Base-by-base conservation (phyloP, 2,797 vertebrate species). In the Sebastes vulpes region DNA sequence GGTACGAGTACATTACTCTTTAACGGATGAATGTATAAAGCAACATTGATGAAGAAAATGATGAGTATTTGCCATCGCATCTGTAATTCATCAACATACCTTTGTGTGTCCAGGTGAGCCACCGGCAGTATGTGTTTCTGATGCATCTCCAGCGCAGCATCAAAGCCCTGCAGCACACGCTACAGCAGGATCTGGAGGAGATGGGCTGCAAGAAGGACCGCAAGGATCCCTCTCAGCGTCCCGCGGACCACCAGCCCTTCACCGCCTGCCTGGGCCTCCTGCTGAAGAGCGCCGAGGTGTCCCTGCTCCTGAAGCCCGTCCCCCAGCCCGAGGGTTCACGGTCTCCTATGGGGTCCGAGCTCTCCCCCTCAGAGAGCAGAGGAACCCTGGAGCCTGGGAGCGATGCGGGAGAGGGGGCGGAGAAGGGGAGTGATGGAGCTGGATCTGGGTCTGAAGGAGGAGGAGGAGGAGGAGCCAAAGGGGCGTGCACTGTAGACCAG, bases 81-180 rank as follows among this genome's bases (percentile, higher is more conserved):
- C 20, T 0, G 20, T 38, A 25, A 38, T 38, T 35, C 32, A 9
- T 38, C 11, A 35, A 61, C 25, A 2, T 50, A 6, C 16, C 63
- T 9, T 63, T 58, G 31, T 16, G 5, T 68, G 42, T 78, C 48
- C 79, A 95, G 95, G 96, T 99, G 91, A 99, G 97, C 95, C 99
- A 99, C 91, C 96, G 97, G 86, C 99, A 99, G 91, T 99, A 97
- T 72, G 81, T 98, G 46, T 98, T 99, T 65, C 94, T 99, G 87
- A 96, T 99, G 82, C 95, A 96, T 63, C 97, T 99, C 16, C 98
- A 99, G 73, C 97, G 98, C 38, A 98, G 98, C 58, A 95, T 99
- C 74, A 95, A 97, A 79, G 82, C 96, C 20, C 96, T 99, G 70
- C 95, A 98, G 89, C 97, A 98, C 84, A 98, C 97, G 6, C 88